Evolutionary conservation across 2,888 invertebrate species (phyloP).

Genomic region (Lithophane socia): DNA sequence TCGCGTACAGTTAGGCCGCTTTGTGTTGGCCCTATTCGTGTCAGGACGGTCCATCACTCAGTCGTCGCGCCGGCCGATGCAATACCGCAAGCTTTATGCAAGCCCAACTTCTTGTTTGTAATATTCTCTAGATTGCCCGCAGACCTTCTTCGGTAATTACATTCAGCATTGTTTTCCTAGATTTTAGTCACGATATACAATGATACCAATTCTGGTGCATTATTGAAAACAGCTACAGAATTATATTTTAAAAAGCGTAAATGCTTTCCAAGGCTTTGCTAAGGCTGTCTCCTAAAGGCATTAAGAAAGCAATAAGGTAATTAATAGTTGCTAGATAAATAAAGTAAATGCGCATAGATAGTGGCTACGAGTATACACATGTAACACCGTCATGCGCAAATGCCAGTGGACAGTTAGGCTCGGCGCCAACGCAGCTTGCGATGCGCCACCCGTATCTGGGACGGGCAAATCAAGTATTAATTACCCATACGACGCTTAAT

Average conservation of each 20-base stretch:
- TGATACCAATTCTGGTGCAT: constrained; percentile 22
- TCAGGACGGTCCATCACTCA: constrained; percentile 82
- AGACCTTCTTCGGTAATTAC: constrained; percentile 61
- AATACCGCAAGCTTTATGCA: constrained; percentile 79
- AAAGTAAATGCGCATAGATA: constrained; percentile 61
- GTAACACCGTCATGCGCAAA: constrained; percentile 79
- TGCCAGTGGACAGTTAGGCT: constrained; percentile 86
- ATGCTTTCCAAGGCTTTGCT: background rate
- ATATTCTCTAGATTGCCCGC: constrained; percentile 54
- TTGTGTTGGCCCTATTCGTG: constrained; percentile 84
- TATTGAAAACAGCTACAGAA: background rate
- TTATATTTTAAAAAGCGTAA: constrained; percentile 7
- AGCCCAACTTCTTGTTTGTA: constrained; percentile 66
- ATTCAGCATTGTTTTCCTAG: constrained; percentile 53
- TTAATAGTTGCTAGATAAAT: constrained; percentile 60
- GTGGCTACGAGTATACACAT: constrained; percentile 66
- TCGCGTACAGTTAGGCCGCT: constrained; percentile 84
- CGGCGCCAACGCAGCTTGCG: constrained; percentile 87
- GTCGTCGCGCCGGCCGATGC: constrained; percentile 70
- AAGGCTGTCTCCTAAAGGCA: constrained; percentile 20
- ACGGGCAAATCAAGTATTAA: constrained; percentile 88
- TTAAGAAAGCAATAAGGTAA: constrained; percentile 43
- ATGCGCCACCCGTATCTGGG: constrained; percentile 88
- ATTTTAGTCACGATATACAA: constrained; percentile 42
- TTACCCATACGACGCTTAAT: constrained; percentile 83